These are phyloP conservation scores for Palaemon carinicauda DNA, from an alignment of 1,140 invertebrate species.

Conservation along the genomic window DNA sequence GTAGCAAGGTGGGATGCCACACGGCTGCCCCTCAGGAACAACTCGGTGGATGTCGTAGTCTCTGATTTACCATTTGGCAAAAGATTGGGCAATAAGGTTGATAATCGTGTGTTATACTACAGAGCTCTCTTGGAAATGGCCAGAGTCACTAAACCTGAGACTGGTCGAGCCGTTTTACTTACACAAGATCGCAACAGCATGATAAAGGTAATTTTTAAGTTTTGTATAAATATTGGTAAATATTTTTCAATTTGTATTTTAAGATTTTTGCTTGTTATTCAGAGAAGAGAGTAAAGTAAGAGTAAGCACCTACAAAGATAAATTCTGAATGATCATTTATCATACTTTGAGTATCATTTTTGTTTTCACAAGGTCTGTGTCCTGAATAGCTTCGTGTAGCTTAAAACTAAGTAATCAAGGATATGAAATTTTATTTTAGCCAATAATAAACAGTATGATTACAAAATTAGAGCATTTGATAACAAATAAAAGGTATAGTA, in stretches of 20 bases:
- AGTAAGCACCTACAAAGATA: background rate
- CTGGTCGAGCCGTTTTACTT: conserved; percentile 68
- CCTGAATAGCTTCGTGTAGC: too few relatives aligned
- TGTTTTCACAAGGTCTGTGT: too few relatives aligned
- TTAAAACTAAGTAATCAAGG: too few relatives aligned
- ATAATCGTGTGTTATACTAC: conserved; percentile 70
- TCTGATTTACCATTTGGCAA: conserved; percentile 74
- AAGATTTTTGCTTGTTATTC: background rate
- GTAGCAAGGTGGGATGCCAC: conserved; percentile 68
- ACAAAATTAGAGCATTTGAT: too few relatives aligned
- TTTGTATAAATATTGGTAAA: background rate
- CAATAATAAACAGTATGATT: too few relatives aligned
- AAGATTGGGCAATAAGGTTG: conserved; percentile 66
- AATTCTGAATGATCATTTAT: too few relatives aligned
- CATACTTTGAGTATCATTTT: too few relatives aligned
- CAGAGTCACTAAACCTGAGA: conserved; percentile 64
- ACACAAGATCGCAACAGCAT: conserved; percentile 70
- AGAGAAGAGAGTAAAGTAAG: background rate
- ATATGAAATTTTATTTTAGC: too few relatives aligned
- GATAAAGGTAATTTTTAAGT: conserved; percentile 62
- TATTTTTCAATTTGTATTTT: too few relatives aligned
- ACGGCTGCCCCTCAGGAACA: conserved; percentile 67
- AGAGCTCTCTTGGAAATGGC: conserved; percentile 67
- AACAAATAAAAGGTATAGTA: too few relatives aligned
- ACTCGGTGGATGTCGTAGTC: conserved; percentile 70